phyloP scores from a whole-genome alignment of 1,140 invertebrate genomes.

The Nasonia vitripennis region DNA sequence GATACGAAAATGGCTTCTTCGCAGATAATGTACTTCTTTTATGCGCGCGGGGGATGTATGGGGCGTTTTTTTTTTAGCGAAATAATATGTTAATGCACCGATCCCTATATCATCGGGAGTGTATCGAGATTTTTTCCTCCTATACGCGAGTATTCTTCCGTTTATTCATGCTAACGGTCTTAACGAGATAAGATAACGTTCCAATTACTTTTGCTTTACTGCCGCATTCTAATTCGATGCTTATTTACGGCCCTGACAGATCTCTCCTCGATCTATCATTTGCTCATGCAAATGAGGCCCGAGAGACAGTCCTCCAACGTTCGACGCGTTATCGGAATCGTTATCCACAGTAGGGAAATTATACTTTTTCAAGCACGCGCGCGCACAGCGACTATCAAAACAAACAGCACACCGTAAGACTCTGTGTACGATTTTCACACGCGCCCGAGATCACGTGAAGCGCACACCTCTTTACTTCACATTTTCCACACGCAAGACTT shows the following conservation, averaged over 20 bases:
- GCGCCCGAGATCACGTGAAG: background rate
- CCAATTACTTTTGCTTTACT: background rate
- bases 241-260: background rate
- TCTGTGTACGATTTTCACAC: background rate
- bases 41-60: conserved; percentile 2
- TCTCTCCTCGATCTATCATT: too few species aligned
- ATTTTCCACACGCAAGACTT: background rate
- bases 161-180: background rate
- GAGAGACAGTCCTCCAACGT: too few species aligned
- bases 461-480: background rate
- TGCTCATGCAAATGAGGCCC: too few species aligned
- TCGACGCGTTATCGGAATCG: too few species aligned
- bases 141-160: background rate
- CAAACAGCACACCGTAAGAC: too few species aligned
- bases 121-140: background rate
- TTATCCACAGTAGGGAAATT: too few species aligned
- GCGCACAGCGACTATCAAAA: too few species aligned
- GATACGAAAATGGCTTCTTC: conserved; percentile 46
- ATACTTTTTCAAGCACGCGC: too few species aligned
- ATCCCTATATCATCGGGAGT: background rate
- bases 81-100: conserved; percentile 24
- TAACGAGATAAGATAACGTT: background rate
- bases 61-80: background rate
- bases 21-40: conserved; percentile 39
- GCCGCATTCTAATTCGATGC: background rate